These are phyloP conservation scores for Chouioia cunea DNA, from an alignment of 2,888 invertebrate species.

Conservation along the genomic window DNA sequence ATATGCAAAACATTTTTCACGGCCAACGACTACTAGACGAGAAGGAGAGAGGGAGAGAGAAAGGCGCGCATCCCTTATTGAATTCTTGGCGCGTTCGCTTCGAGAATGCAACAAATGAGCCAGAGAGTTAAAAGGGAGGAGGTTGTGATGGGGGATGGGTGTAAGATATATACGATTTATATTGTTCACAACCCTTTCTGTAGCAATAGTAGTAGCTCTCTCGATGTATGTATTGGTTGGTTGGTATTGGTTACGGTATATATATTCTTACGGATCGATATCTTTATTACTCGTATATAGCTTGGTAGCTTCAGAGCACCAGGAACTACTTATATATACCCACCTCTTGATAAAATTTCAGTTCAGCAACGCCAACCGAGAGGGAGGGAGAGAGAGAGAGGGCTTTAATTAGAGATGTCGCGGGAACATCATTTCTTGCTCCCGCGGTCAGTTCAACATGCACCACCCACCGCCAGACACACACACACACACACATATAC, in stretches of 20 bases:
- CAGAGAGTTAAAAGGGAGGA: constrained; percentile 27
- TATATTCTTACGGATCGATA: constrained; percentile 54
- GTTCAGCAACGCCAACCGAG: neutral
- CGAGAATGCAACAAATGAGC: constrained; percentile 47
- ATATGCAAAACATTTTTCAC: constrained; percentile 47
- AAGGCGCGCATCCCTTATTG: constrained; percentile 44
- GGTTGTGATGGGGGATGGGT: constrained; percentile 3
- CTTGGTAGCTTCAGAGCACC: too few species aligned
- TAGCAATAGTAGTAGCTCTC: constrained; percentile 15
- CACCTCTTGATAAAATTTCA: constrained; percentile 42
- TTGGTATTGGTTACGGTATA: constrained; percentile 58
- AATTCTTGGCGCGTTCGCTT: constrained; percentile 39
- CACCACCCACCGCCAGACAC: neutral
- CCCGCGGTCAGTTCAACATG: constrained; percentile 32
- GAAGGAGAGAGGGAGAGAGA: neutral
- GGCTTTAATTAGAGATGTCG: neutral
- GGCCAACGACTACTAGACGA: constrained; percentile 24
- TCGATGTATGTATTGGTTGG: constrained; percentile 47
- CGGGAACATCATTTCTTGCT: constrained; percentile 43
- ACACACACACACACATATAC: too few species aligned
- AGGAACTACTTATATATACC: constrained; percentile 29
- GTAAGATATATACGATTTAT: constrained; percentile 45
- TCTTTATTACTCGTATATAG: constrained; percentile 54
- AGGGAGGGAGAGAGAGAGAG: neutral
- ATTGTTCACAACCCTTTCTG: constrained; percentile 55